Conservation (phyloP, 2,797 vertebrate species). For the Melanotaenia nigrans region DNA sequence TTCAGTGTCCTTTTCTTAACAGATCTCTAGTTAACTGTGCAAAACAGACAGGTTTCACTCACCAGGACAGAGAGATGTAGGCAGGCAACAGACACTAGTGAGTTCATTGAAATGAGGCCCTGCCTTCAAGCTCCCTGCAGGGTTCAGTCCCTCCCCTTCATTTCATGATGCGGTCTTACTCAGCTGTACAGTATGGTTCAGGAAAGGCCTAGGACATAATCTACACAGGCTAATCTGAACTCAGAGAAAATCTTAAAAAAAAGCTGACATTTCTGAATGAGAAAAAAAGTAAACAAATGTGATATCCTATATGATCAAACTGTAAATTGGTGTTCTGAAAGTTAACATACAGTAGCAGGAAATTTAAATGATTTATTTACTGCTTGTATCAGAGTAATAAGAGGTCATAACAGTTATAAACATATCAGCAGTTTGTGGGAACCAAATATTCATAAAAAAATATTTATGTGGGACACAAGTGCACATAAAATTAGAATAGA, state of each 20-base stretch:
- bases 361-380: neutral
- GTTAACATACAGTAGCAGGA: neutral
- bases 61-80: constrained; percentile 32
- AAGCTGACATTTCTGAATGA: neutral
- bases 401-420: neutral
- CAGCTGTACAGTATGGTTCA: constrained; percentile 32
- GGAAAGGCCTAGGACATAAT: constrained; percentile 10
- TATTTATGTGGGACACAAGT: neutral
- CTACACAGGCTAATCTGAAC: neutral
- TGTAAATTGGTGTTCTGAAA: neutral
- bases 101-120: constrained; percentile 56
- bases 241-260: neutral
- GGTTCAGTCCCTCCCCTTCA: constrained; percentile 66
- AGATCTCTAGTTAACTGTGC: constrained; percentile 13
- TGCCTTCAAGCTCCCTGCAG: constrained; percentile 53
- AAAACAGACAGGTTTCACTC: constrained; percentile 36
- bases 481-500: neutral
- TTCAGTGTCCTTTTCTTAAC: neutral
- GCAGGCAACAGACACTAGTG: constrained; percentile 37
- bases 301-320: neutral
- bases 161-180: constrained; percentile 27
- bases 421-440: neutral
- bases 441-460: neutral
- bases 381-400: neutral
- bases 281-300: neutral